These are phyloP conservation scores for Silurus asotus DNA, from an alignment of 2,113 vertebrate species.

Conservation along the genomic window DNA sequence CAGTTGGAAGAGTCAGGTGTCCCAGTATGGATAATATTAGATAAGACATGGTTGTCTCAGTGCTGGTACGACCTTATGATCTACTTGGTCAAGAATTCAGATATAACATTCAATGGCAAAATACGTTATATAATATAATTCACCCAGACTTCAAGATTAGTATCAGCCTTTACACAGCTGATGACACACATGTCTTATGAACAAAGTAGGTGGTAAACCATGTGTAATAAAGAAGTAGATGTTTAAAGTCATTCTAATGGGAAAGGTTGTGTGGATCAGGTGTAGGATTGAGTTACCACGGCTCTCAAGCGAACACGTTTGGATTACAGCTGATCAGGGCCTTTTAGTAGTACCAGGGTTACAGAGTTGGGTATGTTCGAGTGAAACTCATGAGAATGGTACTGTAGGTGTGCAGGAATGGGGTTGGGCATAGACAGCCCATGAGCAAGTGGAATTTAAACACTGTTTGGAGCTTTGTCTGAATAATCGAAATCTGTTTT, in stretches of 20 bases:
- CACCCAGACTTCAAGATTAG: neutral
- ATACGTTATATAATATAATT: neutral
- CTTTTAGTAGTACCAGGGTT: neutral
- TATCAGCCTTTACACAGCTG: neutral
- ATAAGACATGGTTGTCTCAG: neutral
- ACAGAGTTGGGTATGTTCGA: neutral
- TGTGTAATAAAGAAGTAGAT: too few species aligned
- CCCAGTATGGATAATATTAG: neutral
- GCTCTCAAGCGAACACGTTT: neutral
- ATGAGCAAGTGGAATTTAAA: conserved; percentile 12
- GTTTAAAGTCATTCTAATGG: neutral
- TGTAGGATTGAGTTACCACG: neutral
- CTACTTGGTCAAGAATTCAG: neutral
- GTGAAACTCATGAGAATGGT: neutral
- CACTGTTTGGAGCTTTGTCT: neutral
- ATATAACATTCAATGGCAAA: neutral
- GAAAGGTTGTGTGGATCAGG: neutral
- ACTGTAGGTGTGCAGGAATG: neutral
- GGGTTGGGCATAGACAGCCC: neutral
- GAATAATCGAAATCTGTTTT: neutral
- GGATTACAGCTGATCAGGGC: neutral
- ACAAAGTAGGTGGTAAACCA: neutral
- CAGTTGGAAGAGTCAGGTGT: too few species aligned
- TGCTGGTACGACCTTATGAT: neutral
- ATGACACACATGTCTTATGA: neutral